A percentile compares a stretch with the other conserved stretches of the same genome.
phyloP scores from a whole-genome alignment of 2,797 vertebrate genomes.

The Phrynocephalus forsythii region DNA sequence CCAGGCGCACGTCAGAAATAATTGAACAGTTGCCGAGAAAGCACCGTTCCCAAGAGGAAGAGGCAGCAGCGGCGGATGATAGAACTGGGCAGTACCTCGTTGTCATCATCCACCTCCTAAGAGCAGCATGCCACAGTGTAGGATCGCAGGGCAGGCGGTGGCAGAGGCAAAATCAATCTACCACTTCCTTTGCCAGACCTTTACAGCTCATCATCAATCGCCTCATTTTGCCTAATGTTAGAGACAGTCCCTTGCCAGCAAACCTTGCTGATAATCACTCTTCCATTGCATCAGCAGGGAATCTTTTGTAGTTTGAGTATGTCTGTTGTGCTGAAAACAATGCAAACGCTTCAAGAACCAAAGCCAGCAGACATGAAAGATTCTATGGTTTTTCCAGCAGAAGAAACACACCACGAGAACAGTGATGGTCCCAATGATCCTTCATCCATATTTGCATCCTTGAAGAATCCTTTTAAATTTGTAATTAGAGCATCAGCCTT shows the following conservation, averaged over 20 bases:
- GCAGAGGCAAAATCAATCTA: no score
- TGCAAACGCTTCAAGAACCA: background rate
- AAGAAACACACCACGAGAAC: background rate
- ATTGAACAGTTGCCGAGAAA: background rate
- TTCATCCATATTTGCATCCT: background rate
- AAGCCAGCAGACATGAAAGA: background rate
- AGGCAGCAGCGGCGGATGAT: background rate
- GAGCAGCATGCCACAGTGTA: no score
- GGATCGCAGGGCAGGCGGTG: no score
- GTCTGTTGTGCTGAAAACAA: background rate
- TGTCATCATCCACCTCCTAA: no score
- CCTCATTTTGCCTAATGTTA: no score
- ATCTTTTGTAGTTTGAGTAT: background rate
- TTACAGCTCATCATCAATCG: no score
- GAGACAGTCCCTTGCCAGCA: no score
- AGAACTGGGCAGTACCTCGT: background rate
- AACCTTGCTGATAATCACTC: background rate
- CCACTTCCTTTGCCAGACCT: no score
- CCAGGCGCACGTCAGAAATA: background rate
- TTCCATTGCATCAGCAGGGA: background rate
- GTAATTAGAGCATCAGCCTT: background rate
- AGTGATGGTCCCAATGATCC: no score
- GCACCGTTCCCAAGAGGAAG: no score
- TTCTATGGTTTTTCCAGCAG: background rate
- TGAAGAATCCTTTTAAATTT: background rate